phyloP scores from a whole-genome alignment of 2,113 vertebrate genomes.

The Xenopus borealis region DNA sequence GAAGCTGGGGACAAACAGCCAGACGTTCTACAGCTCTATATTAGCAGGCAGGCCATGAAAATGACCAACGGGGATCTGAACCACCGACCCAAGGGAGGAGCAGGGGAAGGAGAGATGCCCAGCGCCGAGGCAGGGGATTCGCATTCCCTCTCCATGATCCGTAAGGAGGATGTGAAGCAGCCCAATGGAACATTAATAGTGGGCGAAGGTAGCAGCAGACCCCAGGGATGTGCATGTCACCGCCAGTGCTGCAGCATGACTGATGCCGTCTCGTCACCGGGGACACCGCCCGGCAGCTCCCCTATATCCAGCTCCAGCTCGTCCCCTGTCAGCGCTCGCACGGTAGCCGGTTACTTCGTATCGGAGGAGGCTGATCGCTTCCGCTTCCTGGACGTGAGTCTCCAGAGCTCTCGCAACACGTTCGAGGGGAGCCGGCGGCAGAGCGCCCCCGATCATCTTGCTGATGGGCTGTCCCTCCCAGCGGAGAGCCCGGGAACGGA shows the following conservation, averaged over 20 bases:
- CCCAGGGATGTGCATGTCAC: slow-evolving; percentile 16
- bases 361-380: slow-evolving; percentile 28
- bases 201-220: not conserved
- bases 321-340: slow-evolving; percentile 38
- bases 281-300: not conserved
- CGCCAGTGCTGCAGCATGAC: not conserved
- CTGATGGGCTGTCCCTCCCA: slow-evolving; percentile 50
- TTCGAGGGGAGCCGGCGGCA: slow-evolving; percentile 75
- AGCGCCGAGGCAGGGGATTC: not conserved
- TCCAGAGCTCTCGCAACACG: slow-evolving; percentile 63
- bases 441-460: slow-evolving; percentile 75
- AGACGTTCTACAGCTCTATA: slow-evolving; percentile 19
- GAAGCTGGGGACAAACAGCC: slow-evolving; percentile 36
- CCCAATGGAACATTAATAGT: slow-evolving; percentile 63
- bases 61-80: slow-evolving; percentile 67
- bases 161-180: slow-evolving; percentile 53
- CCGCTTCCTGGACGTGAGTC: slow-evolving; percentile 59
- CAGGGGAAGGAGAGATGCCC: not conserved
- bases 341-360: slow-evolving; percentile 36
- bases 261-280: not conserved
- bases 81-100: slow-evolving; percentile 48
- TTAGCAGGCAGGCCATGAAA: slow-evolving; percentile 34
- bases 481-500: slow-evolving; percentile 43
- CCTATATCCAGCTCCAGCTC: slow-evolving; percentile 33
- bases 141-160: not conserved